Evolutionary conservation across 2,888 invertebrate genomes (phyloP).

Genomic region (Chouioia cunea): DNA sequence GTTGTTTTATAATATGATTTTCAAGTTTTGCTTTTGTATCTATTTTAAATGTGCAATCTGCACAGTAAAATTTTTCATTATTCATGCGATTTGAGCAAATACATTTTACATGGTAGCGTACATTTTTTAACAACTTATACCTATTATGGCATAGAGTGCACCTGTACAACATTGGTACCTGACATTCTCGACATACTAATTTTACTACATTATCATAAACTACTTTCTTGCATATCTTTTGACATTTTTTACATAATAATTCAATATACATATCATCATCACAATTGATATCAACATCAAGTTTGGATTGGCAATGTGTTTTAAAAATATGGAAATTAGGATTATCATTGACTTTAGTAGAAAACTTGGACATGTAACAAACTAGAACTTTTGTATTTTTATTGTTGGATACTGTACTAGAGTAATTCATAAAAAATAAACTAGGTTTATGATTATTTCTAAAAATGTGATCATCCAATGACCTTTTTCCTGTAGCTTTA

Average conservation of each 20-base stretch:
- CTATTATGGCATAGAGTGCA: conserved; percentile 7
- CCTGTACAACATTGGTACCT: not conserved
- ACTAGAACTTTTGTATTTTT: not conserved
- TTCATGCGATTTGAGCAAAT: not conserved
- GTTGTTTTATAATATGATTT: not conserved
- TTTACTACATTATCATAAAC: not conserved
- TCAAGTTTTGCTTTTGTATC: conserved; percentile 1
- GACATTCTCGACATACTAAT: conserved; percentile 2
- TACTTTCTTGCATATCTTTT: not conserved
- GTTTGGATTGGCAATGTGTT: too few relatives aligned
- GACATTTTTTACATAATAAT: not conserved
- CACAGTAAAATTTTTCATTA: conserved; percentile 1
- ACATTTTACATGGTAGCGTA: not conserved
- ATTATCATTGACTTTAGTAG: not conserved
- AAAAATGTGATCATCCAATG: too few relatives aligned
- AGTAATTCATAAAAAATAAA: too few relatives aligned
- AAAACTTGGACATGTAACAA: conserved; percentile 8
- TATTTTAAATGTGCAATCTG: conserved; percentile 5
- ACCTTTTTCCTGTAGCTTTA: too few relatives aligned
- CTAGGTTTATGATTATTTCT: too few relatives aligned
- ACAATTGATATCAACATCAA: too few relatives aligned
- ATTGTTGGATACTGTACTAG: too few relatives aligned
- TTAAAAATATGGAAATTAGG: too few relatives aligned
- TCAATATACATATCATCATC: conserved; percentile 8
- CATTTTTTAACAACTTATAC: not conserved